Percentiles rank a stretch among this genome's conserved stretches.
Conservation (phyloP, 2,113 vertebrate species). For the Cottus gobio region DNA sequence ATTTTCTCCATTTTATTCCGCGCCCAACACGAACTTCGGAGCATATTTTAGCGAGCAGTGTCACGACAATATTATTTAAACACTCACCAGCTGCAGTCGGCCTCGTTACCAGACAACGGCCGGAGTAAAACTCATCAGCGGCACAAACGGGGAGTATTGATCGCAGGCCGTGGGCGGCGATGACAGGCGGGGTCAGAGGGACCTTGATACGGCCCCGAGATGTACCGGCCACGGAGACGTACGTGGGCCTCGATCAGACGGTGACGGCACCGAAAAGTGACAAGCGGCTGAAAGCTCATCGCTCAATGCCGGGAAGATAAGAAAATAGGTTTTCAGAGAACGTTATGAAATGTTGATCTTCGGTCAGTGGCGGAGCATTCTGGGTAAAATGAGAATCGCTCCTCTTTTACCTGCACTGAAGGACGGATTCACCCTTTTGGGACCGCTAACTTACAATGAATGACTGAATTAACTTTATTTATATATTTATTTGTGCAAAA, state of each 20-base stretch:
- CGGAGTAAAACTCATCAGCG: conserved; percentile 24
- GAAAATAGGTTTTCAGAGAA: background rate
- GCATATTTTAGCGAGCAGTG: background rate
- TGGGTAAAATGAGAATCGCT: background rate
- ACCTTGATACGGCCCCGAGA: conserved; percentile 13
- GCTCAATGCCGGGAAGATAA: background rate
- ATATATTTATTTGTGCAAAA: too few species aligned
- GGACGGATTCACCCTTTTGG: too few species aligned
- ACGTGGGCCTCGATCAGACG: background rate
- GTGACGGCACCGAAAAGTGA: background rate
- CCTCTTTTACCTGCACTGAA: background rate
- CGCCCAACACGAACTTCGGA: background rate
- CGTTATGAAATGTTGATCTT: too few species aligned
- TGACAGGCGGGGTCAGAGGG: conserved; percentile 44
- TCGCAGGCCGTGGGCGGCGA: background rate
- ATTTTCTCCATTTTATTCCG: conserved; percentile 19
- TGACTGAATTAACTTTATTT: background rate
- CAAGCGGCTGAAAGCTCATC: background rate
- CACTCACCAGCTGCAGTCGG: background rate
- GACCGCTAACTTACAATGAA: background rate
- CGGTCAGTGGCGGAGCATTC: background rate
- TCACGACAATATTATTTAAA: background rate
- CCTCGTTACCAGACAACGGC: background rate
- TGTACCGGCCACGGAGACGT: background rate
- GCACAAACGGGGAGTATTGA: conserved; percentile 41